A percentile compares a stretch with the other conserved stretches of the same genome.
Conservation (phyloP, 2,797 vertebrate species). For the Parotocinclus haroldoi region DNA sequence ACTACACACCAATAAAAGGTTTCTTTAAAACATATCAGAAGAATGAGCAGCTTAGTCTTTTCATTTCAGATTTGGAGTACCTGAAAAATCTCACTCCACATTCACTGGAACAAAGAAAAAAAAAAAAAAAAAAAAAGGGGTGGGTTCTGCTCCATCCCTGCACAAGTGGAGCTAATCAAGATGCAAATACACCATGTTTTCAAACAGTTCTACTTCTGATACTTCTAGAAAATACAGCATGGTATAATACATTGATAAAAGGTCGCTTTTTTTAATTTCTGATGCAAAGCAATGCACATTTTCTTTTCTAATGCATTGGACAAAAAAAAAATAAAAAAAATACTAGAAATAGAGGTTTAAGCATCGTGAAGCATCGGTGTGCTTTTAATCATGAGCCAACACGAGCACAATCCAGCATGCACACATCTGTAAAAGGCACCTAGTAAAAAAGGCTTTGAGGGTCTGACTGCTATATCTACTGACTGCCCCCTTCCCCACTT, state of each 20-base stretch:
- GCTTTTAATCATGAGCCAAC: neutral
- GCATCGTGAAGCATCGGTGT: too few species aligned
- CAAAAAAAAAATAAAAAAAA: too few species aligned
- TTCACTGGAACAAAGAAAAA: conserved; percentile 62
- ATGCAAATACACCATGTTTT: conserved; percentile 65
- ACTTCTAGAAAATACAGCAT: too few species aligned
- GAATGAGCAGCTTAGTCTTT: conserved; percentile 54
- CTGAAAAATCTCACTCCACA: conserved; percentile 50
- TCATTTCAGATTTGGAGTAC: too few species aligned
- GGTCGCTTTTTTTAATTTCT: too few species aligned
- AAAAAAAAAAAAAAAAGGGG: too few species aligned
- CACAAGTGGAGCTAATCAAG: conserved; percentile 53
- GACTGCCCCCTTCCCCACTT: conserved; percentile 39
- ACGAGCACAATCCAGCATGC: conserved; percentile 57
- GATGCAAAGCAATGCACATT: too few species aligned
- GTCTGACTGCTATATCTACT: conserved; percentile 66
- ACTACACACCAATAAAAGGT: conserved; percentile 62
- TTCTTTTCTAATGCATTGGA: too few species aligned
- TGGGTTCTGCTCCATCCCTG: conserved; percentile 20
- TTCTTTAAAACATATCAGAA: conserved; percentile 58
- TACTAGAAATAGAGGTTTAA: too few species aligned
- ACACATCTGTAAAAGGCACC: conserved; percentile 51
- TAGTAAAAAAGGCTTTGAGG: conserved; percentile 62
- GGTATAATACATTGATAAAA: too few species aligned
- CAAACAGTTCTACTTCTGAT: conserved; percentile 49